phyloP scores from a whole-genome alignment of 2,888 invertebrate genomes.

The Acleris emargana region DNA sequence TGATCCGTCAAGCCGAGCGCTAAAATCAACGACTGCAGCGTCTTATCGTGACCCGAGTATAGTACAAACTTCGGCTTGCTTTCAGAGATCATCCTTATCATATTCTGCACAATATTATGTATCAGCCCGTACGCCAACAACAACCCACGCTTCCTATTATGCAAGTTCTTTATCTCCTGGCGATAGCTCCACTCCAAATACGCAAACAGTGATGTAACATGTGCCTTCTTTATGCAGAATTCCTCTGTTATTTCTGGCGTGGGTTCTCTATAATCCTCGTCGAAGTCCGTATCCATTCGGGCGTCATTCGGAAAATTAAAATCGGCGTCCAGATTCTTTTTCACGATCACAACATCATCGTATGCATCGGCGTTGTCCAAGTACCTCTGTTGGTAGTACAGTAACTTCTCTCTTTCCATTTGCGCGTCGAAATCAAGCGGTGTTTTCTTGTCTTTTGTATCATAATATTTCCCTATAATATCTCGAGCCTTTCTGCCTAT shows the following conservation, averaged over 20 bases:
- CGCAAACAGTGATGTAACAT: constrained; percentile 90
- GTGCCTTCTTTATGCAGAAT: constrained; percentile 86
- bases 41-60: constrained; percentile 96
- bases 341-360: constrained; percentile 77
- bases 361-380: constrained; percentile 75
- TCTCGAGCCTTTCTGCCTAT: constrained; percentile 74
- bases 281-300: constrained; percentile 72
- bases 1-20: constrained; percentile 89
- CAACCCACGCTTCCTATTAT: constrained; percentile 86
- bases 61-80: constrained; percentile 89
- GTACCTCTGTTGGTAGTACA: constrained; percentile 76
- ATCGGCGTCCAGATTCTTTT: constrained; percentile 79
- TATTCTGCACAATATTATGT: constrained; percentile 90
- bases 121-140: constrained; percentile 92
- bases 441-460: constrained; percentile 60
- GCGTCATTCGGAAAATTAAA: constrained; percentile 80
- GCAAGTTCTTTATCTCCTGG: constrained; percentile 84
- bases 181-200: constrained; percentile 92
- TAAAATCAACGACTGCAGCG: constrained; percentile 91
- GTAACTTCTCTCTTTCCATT: constrained; percentile 78
- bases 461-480: constrained; percentile 71
- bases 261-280: constrained; percentile 74
- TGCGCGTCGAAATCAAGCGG: constrained; percentile 78
- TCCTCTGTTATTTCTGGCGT: constrained; percentile 69
- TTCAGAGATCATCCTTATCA: constrained; percentile 91